Percentiles rank a stretch among this genome's conserved stretches.
Evolutionary conservation across 2,113 vertebrate genomes (phyloP).

Genomic region (Zapus hudsonius): DNA sequence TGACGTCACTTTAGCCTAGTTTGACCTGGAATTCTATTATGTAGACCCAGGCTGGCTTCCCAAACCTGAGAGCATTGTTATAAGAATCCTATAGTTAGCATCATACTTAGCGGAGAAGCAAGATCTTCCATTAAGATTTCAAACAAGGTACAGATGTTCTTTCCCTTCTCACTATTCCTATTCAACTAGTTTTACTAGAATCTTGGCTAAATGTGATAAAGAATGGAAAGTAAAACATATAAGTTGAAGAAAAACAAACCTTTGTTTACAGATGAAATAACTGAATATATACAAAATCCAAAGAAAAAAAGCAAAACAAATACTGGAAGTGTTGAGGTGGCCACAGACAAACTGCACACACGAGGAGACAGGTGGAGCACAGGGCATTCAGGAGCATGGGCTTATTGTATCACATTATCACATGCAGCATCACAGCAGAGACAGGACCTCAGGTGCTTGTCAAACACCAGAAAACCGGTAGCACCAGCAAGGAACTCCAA

Average conservation of each 20-base stretch:
- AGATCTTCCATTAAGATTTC: background rate
- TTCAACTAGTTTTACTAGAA: background rate
- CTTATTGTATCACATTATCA: background rate
- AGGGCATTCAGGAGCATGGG: background rate
- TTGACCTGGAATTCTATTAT: too few species aligned
- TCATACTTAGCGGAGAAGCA: background rate
- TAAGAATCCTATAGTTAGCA: background rate
- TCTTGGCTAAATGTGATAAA: background rate
- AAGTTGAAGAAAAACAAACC: slow-evolving; percentile 7
- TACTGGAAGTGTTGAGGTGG: background rate
- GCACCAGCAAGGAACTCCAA: background rate
- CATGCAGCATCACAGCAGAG: background rate
- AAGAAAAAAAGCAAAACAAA: background rate
- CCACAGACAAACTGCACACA: background rate
- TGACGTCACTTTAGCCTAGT: too few species aligned
- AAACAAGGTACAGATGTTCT: background rate
- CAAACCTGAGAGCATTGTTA: too few species aligned
- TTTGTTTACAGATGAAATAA: background rate
- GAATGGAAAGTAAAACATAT: slow-evolving; percentile 7
- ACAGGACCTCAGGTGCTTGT: background rate
- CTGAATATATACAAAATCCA: background rate
- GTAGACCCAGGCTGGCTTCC: too few species aligned
- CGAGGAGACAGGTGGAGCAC: background rate
- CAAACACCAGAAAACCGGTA: background rate
- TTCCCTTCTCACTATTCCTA: background rate